Conservation (phyloP, 1,140 invertebrate species). For the Hormaphis cornu region DNA sequence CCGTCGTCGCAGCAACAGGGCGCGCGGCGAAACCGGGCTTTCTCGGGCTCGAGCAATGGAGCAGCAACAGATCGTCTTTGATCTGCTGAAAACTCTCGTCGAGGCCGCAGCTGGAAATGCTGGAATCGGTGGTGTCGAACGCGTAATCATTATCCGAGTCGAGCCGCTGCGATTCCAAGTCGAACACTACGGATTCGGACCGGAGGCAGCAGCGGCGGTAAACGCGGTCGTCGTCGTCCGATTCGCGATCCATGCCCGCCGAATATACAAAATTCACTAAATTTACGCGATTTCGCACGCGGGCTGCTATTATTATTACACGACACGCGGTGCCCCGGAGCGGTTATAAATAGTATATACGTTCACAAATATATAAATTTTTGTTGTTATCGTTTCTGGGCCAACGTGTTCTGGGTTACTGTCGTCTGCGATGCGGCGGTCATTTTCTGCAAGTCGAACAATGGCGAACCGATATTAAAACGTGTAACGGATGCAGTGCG, state of each 20-base stretch:
- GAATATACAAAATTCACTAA: too few relatives aligned
- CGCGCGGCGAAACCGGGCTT: neutral
- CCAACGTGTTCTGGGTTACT: slow-evolving; percentile 10
- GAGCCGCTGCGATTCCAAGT: neutral
- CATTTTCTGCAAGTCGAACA: slow-evolving; percentile 5
- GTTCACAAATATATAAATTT: too few relatives aligned
- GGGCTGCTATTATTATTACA: neutral
- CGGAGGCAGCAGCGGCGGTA: neutral
- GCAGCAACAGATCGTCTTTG: neutral
- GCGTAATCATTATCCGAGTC: neutral
- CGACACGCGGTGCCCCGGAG: neutral
- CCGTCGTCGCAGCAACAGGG: too few relatives aligned
- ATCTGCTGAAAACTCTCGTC: slow-evolving; percentile 1
- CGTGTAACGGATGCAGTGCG: too few relatives aligned
- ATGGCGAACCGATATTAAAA: too few relatives aligned
- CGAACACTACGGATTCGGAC: neutral
- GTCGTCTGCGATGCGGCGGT: neutral
- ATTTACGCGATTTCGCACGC: neutral
- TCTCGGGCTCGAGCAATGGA: neutral
- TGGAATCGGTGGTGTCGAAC: neutral
- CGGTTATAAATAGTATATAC: slow-evolving; percentile 18
- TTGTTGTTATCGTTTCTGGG: neutral
- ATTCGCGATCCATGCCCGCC: neutral
- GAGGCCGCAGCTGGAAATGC: neutral
- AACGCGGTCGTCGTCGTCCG: neutral